These are phyloP conservation scores for Pelodiscus sinensis DNA, from an alignment of 2,113 vertebrate genomes.

Conservation along the genomic window DNA sequence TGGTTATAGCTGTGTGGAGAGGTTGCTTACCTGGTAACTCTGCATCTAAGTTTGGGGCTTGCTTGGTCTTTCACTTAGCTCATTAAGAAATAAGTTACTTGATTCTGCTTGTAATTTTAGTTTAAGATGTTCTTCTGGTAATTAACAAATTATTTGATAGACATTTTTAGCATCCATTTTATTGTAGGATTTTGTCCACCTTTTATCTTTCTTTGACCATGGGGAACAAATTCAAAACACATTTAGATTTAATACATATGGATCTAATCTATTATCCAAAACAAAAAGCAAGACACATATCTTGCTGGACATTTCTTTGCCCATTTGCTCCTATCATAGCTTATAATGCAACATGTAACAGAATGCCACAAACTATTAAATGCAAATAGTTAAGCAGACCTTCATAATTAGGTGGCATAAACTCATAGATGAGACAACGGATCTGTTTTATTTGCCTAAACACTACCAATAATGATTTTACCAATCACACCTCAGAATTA, in stretches of 20 bases:
- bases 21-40: neutral
- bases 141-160: neutral
- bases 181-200: neutral
- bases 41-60: neutral
- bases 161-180: neutral
- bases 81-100: neutral
- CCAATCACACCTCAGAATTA: neutral
- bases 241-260: neutral
- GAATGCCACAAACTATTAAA: fast-evolving
- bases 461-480: neutral
- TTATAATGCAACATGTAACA: neutral
- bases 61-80: neutral
- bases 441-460: neutral
- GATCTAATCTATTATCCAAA: neutral
- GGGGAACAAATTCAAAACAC: neutral
- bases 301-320: fast-evolving
- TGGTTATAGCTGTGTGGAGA: neutral
- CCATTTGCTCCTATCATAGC: neutral
- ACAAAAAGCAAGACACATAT: fast-evolving
- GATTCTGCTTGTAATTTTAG: neutral
- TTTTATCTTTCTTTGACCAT: neutral
- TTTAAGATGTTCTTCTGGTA: neutral
- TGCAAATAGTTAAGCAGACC: neutral
- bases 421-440: neutral
- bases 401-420: neutral